These are phyloP conservation scores for Zingel zingel DNA, from an alignment of 2,113 vertebrate species.

Conservation along the genomic window DNA sequence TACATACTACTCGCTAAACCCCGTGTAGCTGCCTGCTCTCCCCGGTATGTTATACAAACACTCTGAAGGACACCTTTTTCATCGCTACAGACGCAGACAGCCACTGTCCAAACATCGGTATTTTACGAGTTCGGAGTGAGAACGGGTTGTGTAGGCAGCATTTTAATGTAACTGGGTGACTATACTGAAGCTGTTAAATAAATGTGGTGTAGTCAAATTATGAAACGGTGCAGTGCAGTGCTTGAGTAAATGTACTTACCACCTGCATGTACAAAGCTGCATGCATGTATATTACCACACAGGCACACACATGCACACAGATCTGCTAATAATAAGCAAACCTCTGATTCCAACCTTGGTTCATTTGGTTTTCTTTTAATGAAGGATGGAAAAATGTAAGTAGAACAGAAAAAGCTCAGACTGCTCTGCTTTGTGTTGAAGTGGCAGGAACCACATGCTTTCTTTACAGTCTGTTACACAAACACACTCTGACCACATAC, in stretches of 20 bases:
- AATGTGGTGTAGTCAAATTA: not conserved
- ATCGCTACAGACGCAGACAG: too few relatives aligned
- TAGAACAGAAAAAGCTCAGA: constrained; percentile 55
- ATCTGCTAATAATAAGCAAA: constrained; percentile 75
- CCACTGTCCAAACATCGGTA: too few relatives aligned
- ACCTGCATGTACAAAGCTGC: constrained; percentile 18
- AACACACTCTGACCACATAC: constrained; percentile 59
- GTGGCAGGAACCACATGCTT: constrained; percentile 56
- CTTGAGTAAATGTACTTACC: constrained; percentile 15
- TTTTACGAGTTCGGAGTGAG: too few relatives aligned
- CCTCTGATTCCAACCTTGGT: constrained; percentile 59
- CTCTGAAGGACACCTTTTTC: too few relatives aligned
- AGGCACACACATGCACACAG: constrained; percentile 12
- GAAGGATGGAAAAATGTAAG: constrained; percentile 58
- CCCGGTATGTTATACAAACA: too few relatives aligned
- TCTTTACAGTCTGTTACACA: constrained; percentile 57
- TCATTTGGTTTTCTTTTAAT: constrained; percentile 69
- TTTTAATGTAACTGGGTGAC: not conserved
- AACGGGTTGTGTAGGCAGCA: not conserved
- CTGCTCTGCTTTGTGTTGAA: constrained; percentile 46
- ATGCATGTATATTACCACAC: not conserved
- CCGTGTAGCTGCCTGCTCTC: too few relatives aligned
- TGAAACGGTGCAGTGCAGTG: not conserved
- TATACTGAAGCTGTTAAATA: not conserved
- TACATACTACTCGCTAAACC: too few relatives aligned